Evolutionary conservation across 1,140 invertebrate genomes (phyloP), one percentile per base, ranked within the genome.

Genomic region (Drosophila cardini): DNA sequence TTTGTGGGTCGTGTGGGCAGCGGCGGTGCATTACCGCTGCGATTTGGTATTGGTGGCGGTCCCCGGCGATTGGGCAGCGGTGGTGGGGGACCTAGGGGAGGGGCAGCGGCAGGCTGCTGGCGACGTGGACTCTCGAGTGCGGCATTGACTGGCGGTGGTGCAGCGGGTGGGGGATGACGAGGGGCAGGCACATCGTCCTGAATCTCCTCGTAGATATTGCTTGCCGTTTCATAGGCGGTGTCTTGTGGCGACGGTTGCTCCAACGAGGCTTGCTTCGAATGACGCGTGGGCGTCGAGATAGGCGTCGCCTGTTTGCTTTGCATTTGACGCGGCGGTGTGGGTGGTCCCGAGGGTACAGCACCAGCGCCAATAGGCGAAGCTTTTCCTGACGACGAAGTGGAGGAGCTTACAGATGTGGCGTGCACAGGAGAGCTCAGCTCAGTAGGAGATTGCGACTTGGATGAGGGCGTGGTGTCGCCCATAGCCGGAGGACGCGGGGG

Each of bases 41-140:
- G 93, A 67, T 94, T 94, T 69, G 94, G 95, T 76, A 95, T 93
- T 40, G 94, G 94, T 72, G 94, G 94, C 71, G 90, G 92, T 72
- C 93, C 93, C 30, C 92, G 93, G 50, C 94, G 92, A 32, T 94
- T 94, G 3, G 95, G 95, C n/a, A 95, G 93, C 3, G 95, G 95
- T 1, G 95, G 95, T 11, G 95, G 90, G 45, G 89, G 76, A 52
- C 93, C 91, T 61, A 93, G 86, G 38, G 87, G 89, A 32, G 80
- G 70, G 13, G 85, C 70, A 18, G 90, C 81, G 36, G 40, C n/a
- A 13, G 92, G 91, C 69, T 92, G 92, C 32, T 92, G 79, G 2
- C 76, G 57, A 4, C 65, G 74, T 30, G 80, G 80, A 69, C 75
- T 84, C 13, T 68, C 72, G 3, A 57, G 2, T 11, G 60, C 18